Conservation (phyloP, 2,888 invertebrate species). For the Pseudococcus jackbeardsleyi region DNA sequence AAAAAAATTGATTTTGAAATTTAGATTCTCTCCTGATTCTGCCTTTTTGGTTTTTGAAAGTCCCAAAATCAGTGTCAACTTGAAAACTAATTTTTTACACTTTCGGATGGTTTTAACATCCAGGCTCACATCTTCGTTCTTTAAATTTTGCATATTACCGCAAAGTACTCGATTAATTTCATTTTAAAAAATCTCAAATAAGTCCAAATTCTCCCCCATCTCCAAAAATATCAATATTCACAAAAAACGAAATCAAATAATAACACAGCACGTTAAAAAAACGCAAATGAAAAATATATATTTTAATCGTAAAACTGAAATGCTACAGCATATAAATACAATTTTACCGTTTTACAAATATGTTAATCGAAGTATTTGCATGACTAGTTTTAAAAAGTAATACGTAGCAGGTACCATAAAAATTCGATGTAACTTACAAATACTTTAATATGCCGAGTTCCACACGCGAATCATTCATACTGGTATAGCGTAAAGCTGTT, state of each 20-base stretch:
- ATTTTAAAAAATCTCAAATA: background rate
- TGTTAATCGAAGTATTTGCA: constrained; percentile 60
- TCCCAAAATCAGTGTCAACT: too few relatives aligned
- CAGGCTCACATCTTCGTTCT: too few relatives aligned
- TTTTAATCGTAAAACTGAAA: constrained; percentile 57
- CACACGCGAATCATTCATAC: constrained; percentile 4
- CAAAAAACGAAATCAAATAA: background rate
- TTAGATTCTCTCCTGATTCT: too few relatives aligned
- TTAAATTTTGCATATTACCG: too few relatives aligned
- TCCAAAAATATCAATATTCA: background rate
- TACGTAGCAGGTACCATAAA: constrained; percentile 60
- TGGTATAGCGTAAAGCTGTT: constrained; percentile 23
- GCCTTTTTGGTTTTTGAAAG: too few relatives aligned
- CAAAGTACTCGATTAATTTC: too few relatives aligned
- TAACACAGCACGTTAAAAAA: background rate
- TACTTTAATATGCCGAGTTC: background rate
- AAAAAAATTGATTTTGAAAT: too few relatives aligned
- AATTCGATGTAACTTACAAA: constrained; percentile 59
- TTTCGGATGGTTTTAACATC: too few relatives aligned
- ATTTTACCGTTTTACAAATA: constrained; percentile 41
- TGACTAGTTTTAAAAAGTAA: constrained; percentile 57
- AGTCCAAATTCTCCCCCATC: too few relatives aligned
- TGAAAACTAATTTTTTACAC: too few relatives aligned
- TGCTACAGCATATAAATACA: constrained; percentile 61
- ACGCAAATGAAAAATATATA: constrained; percentile 37